Evolutionary conservation across 2,113 vertebrate genomes (phyloP), one percentile per base, ranked within the genome.

Genomic region (Corynorhinus townsendii): DNA sequence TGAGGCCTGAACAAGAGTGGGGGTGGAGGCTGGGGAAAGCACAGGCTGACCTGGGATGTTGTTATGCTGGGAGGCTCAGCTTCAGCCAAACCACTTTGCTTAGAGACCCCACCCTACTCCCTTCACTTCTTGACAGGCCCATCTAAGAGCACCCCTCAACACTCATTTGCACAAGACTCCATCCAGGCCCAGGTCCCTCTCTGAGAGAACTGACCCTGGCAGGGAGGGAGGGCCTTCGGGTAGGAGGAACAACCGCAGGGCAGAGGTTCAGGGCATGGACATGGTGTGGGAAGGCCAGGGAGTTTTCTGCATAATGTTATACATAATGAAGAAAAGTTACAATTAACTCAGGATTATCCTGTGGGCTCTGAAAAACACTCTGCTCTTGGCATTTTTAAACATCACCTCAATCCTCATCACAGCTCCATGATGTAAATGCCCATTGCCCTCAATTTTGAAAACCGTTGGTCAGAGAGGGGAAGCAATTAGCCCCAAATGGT

Each of bases 141-240:
- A 1, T 17, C 64, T 30, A 9, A 6, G 26, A 19, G 1, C 9
- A 15, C 0, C 2, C 64, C 49, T 45, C 66, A 11, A 20, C 0
- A 4, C 33, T 12, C 30, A 24, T 10, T 3, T 47, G 6, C 40
- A 12, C 30, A 71, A 40, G 59, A 52, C 24, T 40, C 12, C 2
- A 2, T 7, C 9, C 26, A 2, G 40, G 11, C 15, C 66, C 68
- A 30, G 3, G 35, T 5, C 38, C 47, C 2, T 5, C 83, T 59
- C 33, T 45, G 52, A 26, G 12, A 24, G 28, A 52, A 20, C 6
- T 1, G 2, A 24, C 22, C n/a, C 3, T 11, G 10, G 28, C 17
- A 20, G 38, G 54, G 12, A 84, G 8, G 56, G 30, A 20, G 45
- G 76, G 71, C 6, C 2, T 35, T 24, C 6, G 1, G 43, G 75